Conservation (phyloP, 1,140 invertebrate genomes). For the Chironomus striatipennis region DNA sequence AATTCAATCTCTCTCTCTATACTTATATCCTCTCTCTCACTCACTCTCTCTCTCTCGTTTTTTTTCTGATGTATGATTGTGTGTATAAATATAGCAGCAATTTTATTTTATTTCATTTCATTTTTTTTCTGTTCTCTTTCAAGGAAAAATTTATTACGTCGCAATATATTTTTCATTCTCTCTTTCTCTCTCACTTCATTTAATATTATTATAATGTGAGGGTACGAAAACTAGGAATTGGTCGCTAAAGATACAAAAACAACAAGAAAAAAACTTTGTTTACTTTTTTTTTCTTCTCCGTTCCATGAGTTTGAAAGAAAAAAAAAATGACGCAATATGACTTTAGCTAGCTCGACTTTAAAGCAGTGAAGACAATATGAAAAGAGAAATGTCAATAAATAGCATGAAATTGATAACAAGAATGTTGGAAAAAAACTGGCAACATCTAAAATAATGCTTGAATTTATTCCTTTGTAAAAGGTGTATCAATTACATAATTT, state of each 20-base stretch:
- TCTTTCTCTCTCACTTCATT: background rate
- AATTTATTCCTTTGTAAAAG: background rate
- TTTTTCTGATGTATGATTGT: background rate
- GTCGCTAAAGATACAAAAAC: background rate
- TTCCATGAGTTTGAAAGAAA: background rate
- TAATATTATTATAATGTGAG: background rate
- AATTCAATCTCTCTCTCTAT: background rate
- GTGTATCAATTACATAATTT: background rate
- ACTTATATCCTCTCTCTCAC: background rate
- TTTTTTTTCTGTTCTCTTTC: background rate
- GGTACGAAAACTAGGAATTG: background rate
- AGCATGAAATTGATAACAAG: too few relatives aligned
- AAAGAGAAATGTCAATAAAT: background rate
- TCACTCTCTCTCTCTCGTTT: too few relatives aligned
- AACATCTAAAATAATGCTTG: background rate
- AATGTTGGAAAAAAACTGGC: too few relatives aligned
- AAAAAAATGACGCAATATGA: background rate
- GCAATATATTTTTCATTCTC: background rate
- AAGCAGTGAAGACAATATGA: background rate
- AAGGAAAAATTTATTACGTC: slow-evolving; percentile 14
- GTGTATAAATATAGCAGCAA: slow-evolving; percentile 14
- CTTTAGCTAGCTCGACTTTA: background rate
- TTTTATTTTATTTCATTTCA: background rate
- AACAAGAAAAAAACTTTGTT: background rate
- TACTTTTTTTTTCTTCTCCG: background rate